Base-by-base conservation (phyloP, 2,113 vertebrate genomes). In the Erpornis zantholeuca region DNA sequence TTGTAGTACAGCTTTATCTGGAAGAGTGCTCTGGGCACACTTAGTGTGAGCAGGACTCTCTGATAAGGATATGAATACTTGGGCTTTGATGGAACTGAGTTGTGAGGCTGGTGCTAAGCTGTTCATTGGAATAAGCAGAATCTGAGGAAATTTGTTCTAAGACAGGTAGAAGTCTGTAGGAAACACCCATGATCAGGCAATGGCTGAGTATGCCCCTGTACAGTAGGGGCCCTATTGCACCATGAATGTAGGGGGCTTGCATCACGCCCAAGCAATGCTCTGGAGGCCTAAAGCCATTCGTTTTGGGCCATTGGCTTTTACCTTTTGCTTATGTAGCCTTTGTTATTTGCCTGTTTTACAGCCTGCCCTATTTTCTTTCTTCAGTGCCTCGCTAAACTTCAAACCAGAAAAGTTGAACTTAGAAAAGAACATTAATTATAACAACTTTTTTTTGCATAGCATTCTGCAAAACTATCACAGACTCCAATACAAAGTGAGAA, bases 401-500 rank as follows among this genome's bases (percentile, higher is more conserved):
- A 80, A 72, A 86, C 6, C 29, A 63, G 64, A 81, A 94, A 88
- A 95, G 21, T 10, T 27, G 44, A 88, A 88, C 60, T 70, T 90
- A 61, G 1, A 78, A 59, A 40, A 50, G 44, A 52, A 59, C 28
- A 88, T 56, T 80, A 44, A 52, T 75, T 82, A 77, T 88, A 42
- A 65, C n/a, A 20, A 7, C 20, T 10, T 44, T n/a, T 69, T 76
- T 94, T 89, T 66, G 36, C 33, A 64, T 90, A 88, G 38, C 18
- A 45, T 88, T 86, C 76, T 86, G 64, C 82, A 78, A 66, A 86
- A 44, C 64, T 60, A 86, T 73, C 60, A 63, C 3, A 29, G 66
- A 40, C 31, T 81, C n/a, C 79, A 92, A 82, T 65, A 75, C 28
- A 50, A 86, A 93, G 49, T 90, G n/a, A 85, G 81, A 94, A 96